Evolutionary conservation across 2,888 invertebrate species (phyloP), one percentile per base, ranked within the genome.

Genomic region (Linyphia triangularis): DNA sequence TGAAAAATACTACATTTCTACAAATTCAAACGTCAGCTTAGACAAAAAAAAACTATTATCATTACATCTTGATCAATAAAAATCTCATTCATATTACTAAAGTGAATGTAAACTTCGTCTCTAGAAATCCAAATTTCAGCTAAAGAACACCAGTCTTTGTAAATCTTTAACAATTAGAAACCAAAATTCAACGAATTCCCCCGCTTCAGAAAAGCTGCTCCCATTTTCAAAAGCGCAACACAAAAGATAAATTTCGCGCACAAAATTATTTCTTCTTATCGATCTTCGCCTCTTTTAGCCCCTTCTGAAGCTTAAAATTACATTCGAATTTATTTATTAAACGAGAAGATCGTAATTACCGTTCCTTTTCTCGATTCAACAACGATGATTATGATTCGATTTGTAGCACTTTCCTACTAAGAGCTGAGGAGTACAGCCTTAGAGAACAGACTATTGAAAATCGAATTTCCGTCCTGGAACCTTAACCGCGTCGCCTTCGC

Each of bases 381-480:
- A 85, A 77, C 67, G 67, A 77, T 85, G 84, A 85, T 85, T 85
- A 77, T 85, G 85, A 85, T 79, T 73, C 78, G 79, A 85, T 85
- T 85, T 43, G 63, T 63, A 43, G 79, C 72, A 79, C 65, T 72
- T 37, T 79, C 33, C 43, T 43, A 30, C 40, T 37, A 24, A 33
- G 69, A 72, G 33, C 40, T 33, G 28, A 26, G 37, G 59, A 77
- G 70, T 86, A n/a, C 16, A 65, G 72, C 16, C 72, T 13, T 30
- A 61, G 51, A 67, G 63, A 67, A 73, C 24, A 51, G 84, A 77
- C 40, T 85, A 85, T 85, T 85, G 84, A 67, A 77, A 85, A 85
- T 85, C 84, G 84, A 85, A 85, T 24, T 73, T 19, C 59, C 33
- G 75, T 37, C 69, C 33, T 13, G 43, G 33, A 37, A 16, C 43